Base-by-base conservation (phyloP, 2,888 invertebrate genomes). In the Gonocerus acuteangulatus region DNA sequence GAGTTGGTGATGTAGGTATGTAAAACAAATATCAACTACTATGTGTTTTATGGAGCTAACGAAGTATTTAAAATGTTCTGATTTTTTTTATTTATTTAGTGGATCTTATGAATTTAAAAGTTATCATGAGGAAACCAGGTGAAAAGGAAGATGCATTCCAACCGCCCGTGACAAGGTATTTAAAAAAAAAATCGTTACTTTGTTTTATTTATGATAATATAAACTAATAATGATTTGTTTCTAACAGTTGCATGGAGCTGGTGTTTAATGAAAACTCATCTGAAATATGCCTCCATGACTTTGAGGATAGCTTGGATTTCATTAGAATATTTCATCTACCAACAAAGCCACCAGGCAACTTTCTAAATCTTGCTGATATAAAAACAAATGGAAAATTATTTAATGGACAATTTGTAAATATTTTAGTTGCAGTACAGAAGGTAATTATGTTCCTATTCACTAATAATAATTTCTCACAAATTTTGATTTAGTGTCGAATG, bases 1-100 rank as follows among this genome's bases (percentile, higher is more conserved):
- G 81, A 49, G 80, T 87, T 3, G 87, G 87, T 19, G 84, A 85
- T 72, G 80, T 86, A 60, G 84, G 86, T 85, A 76, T 73, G 76
- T 70, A 57, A n/a, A n/a, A n/a, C 19, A 54, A 11, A n/a, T 57
- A 44, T 62, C 16, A 45, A 11, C 16, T n/a, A n/a, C n/a, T n/a
- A n/a, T n/a, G n/a, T n/a, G 36, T 34, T 34, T 11, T 34, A 11
- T 34, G 36, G 9, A 34, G 36, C 36, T 11, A n/a, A n/a, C n/a
- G n/a, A n/a, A n/a, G n/a, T n/a, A n/a, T n/a, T n/a, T n/a, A n/a
- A n/a, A n/a, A n/a, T 11, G n/a, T 32, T 32, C 11, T 32, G 11
- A 32, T 32, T 32, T 32, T 32, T 32, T 32, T 32, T 32, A n/a
- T n/a, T n/a, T n/a, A n/a, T 48, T 69, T 76, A 80, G 85, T 89